phyloP scores from a whole-genome alignment of 1,140 invertebrate species.

The Pissodes strobi region DNA sequence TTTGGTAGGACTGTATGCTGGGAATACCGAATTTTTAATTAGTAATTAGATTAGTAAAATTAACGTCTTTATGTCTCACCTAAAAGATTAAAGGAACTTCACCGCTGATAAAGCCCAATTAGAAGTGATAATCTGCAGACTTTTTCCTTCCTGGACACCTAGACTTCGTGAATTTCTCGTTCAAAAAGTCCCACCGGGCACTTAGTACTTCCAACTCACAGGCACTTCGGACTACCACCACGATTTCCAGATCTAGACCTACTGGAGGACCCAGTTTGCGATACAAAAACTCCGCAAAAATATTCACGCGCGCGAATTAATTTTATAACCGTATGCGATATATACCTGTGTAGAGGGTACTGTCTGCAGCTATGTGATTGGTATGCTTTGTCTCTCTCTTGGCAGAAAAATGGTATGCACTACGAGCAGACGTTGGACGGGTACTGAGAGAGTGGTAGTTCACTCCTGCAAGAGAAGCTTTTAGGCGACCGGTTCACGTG shows the following conservation, averaged over 20 bases:
- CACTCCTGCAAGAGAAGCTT: slow-evolving; percentile 29
- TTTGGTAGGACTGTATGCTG: too few species aligned
- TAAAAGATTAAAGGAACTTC: too few species aligned
- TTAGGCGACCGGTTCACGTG: slow-evolving; percentile 29
- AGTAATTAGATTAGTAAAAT: too few species aligned
- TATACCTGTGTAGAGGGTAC: too few species aligned
- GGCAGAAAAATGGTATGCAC: slow-evolving; percentile 14
- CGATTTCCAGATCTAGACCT: slow-evolving; percentile 22
- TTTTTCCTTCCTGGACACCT: slow-evolving; percentile 26
- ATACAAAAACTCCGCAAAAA: slow-evolving; percentile 7
- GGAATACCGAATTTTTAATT: too few species aligned
- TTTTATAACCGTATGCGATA: background rate
- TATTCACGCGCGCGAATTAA: slow-evolving; percentile 5
- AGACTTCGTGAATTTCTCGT: slow-evolving; percentile 25
- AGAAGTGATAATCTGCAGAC: too few species aligned
- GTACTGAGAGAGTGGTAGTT: slow-evolving; percentile 33
- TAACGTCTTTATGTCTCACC: too few species aligned
- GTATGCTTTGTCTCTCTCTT: slow-evolving; percentile 8
- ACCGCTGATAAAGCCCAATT: too few species aligned
- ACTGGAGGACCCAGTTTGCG: slow-evolving; percentile 25
- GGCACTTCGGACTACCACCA: background rate
- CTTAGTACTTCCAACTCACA: slow-evolving; percentile 6
- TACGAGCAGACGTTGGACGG: slow-evolving; percentile 23
- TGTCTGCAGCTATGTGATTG: slow-evolving; percentile 4
- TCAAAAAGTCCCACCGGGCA: slow-evolving; percentile 1